These are phyloP conservation scores for Nyctereutes procyonoides DNA, from an alignment of 2,113 vertebrate species.

Conservation along the genomic window DNA sequence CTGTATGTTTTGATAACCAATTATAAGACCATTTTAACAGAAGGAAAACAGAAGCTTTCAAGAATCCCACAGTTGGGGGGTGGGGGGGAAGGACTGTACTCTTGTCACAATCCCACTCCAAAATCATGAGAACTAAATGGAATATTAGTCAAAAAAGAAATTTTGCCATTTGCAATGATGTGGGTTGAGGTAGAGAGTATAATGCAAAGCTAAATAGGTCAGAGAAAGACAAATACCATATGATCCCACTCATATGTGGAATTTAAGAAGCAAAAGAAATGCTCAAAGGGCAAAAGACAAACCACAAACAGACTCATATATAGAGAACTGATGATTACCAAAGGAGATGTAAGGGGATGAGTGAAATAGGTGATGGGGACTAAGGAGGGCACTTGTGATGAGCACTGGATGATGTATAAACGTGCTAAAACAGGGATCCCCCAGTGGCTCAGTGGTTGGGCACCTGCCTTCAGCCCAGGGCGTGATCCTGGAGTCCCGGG, in stretches of 20 bases:
- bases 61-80: background rate
- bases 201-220: background rate
- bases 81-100: background rate
- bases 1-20: background rate
- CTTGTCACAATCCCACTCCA: background rate
- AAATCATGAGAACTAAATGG: background rate
- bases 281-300: background rate
- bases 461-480: too few relatives aligned
- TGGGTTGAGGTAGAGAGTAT: background rate
- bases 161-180: background rate
- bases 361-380: background rate
- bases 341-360: background rate
- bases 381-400: background rate
- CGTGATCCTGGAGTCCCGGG: too few relatives aligned
- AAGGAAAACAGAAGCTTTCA: conserved; percentile 49
- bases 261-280: background rate
- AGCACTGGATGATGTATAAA: background rate
- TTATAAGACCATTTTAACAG: conserved; percentile 3
- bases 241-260: background rate
- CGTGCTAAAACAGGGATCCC: background rate
- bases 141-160: background rate
- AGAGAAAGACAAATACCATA: background rate
- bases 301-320: background rate
- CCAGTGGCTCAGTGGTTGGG: too few relatives aligned
- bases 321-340: background rate